phyloP scores from a whole-genome alignment of 2,888 invertebrate genomes.

The Heliconius ethilla region DNA sequence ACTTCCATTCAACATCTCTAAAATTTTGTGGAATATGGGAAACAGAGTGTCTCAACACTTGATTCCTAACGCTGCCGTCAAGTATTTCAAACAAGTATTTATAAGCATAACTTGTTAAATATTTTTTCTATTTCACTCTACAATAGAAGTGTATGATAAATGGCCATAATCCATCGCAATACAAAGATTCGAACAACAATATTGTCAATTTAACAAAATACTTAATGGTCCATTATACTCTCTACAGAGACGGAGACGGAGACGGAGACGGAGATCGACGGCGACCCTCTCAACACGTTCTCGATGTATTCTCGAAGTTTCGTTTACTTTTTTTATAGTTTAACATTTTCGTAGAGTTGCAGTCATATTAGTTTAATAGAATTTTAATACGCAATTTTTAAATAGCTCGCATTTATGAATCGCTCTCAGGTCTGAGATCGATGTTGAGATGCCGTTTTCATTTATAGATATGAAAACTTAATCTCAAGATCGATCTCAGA shows the following conservation, averaged over 20 bases:
- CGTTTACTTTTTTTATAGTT: conserved; percentile 27
- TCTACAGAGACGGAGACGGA: conserved; percentile 41
- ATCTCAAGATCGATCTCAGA: too few relatives aligned
- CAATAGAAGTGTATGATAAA: conserved; percentile 29
- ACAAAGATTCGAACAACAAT: conserved; percentile 47
- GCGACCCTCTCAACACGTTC: conserved; percentile 43
- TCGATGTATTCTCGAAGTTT: conserved; percentile 51
- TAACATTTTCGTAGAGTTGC: conserved; percentile 4
- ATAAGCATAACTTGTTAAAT: not conserved
- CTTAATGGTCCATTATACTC: conserved; percentile 51
- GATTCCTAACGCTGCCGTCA: not conserved
- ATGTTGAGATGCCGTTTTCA: too few relatives aligned
- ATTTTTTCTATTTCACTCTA: not conserved
- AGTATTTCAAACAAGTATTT: not conserved
- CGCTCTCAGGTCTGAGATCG: too few relatives aligned
- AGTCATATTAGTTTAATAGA: not conserved
- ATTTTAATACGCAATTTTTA: not conserved
- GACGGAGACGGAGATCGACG: conserved; percentile 36
- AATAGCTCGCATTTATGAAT: too few relatives aligned
- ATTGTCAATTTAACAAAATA: conserved; percentile 54
- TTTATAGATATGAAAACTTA: too few relatives aligned
- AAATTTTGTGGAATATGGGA: too few relatives aligned
- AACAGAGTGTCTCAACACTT: too few relatives aligned
- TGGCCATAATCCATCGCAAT: conserved; percentile 25
- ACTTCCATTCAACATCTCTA: too few relatives aligned